phyloP scores from a whole-genome alignment of 2,113 vertebrate genomes.

The Onychostruthus taczanowskii region DNA sequence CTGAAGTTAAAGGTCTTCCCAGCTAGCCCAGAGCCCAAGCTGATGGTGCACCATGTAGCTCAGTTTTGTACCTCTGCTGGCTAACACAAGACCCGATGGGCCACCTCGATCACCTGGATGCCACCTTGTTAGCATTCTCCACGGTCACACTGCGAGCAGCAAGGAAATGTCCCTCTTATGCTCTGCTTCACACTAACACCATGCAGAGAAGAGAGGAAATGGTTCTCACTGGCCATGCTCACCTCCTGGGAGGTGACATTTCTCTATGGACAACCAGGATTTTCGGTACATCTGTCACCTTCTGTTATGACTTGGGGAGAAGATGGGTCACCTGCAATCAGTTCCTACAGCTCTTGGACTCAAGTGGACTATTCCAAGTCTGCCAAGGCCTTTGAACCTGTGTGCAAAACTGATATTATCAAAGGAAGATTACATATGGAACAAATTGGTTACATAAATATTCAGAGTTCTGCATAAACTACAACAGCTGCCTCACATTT shows the following conservation, averaged over 20 bases:
- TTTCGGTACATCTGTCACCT: not conserved
- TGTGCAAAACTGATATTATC: not conserved
- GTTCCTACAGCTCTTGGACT: not conserved
- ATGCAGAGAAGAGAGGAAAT: not conserved
- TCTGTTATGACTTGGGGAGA: not conserved
- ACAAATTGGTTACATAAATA: not conserved
- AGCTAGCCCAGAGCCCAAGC: not conserved
- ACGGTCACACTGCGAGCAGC: not conserved
- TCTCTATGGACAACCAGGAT: not conserved
- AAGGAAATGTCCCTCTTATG: rapidly evolving
- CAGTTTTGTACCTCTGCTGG: not conserved
- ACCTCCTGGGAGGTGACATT: not conserved
- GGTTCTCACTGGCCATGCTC: not conserved
- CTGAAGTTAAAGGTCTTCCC: not conserved
- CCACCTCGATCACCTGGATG: not conserved
- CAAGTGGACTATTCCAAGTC: not conserved
- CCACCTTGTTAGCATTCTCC: not conserved
- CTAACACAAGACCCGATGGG: not conserved
- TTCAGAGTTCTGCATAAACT: not conserved
- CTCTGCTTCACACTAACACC: not conserved
- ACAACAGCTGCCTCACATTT: not conserved
- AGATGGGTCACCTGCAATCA: not conserved
- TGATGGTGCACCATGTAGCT: not conserved
- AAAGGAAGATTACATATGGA: not conserved
- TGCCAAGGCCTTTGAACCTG: not conserved